Evolutionary conservation across 1,140 invertebrate genomes (phyloP), one percentile per base, ranked within the genome.

Genomic region (Aethina tumida): DNA sequence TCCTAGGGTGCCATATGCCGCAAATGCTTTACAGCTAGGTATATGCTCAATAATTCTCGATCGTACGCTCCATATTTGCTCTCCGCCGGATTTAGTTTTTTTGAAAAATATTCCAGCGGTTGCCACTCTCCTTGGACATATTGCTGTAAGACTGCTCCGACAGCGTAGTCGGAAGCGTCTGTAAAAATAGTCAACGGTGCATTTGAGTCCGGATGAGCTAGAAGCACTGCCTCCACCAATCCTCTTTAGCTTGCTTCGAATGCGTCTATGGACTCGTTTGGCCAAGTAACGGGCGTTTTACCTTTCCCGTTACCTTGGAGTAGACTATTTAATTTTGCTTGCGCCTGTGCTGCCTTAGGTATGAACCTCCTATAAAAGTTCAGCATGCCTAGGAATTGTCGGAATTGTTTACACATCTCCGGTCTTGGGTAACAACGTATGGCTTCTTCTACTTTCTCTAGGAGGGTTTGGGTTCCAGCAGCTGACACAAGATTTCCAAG

Each of bases 31-130:
- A n/a, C n/a, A n/a, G n/a, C n/a, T n/a, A n/a, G n/a, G n/a, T n/a
- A n/a, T n/a, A n/a, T n/a, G n/a, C n/a, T n/a, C n/a, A n/a, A n/a
- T n/a, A n/a, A n/a, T 47, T 68, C 59, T 4, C 60, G 35, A 42
- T 66, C 54, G 31, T 62, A 64, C 1, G 57, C 43, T 14, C 27
- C 40, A 17, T 58, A 58, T 18, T 52, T 53, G 8, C 9, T 30
- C 32, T 63, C 33, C 2, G 56, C 15, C 5, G 39, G 10, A 5
- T 30, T 46, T 4, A 66, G 35, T 35, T 56, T 59, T 31, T 50
- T 56, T 5, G 52, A 59, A 34, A 60, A 64, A 39, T 65, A 68
- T 6, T 38, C 57, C 0, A 67, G 39, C 8, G 63, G 64, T 43
- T 55, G 33, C 45, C 51, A 53, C 2, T 36, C 9, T 6, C 37